phyloP scores from a whole-genome alignment of 2,888 invertebrate species.

The Carcina quercana region DNA sequence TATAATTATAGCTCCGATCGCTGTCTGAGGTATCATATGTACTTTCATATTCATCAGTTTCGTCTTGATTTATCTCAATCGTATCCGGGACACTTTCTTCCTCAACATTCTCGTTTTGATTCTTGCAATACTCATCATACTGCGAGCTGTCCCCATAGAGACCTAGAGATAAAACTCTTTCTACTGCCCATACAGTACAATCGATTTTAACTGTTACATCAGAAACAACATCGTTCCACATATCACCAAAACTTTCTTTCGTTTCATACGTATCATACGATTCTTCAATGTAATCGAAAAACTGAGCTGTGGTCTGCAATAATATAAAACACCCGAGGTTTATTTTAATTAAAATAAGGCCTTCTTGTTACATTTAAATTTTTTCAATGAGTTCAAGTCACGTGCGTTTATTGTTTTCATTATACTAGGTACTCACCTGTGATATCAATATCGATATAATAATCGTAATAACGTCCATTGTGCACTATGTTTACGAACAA shows the following conservation, averaged over 20 bases:
- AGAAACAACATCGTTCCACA: slow-evolving; percentile 44
- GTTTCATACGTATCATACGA: slow-evolving; percentile 39
- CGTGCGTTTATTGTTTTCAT: no score
- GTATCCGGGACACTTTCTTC: neutral
- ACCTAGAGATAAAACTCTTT: slow-evolving; percentile 34
- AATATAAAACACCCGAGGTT: slow-evolving; percentile 11
- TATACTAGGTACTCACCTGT: slow-evolving; percentile 32
- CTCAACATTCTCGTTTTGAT: neutral
- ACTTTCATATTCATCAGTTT: neutral
- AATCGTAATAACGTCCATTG: slow-evolving; percentile 27
- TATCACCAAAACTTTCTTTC: slow-evolving; percentile 37
- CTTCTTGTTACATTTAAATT: no score
- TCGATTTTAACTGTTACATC: slow-evolving; percentile 52
- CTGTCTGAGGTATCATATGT: no score
- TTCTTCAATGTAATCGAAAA: slow-evolving; percentile 38
- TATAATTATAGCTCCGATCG: no score
- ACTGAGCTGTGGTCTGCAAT: slow-evolving; percentile 48
- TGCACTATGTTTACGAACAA: slow-evolving; percentile 12
- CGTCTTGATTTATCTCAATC: neutral
- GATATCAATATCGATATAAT: slow-evolving; percentile 24
- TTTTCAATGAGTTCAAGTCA: no score
- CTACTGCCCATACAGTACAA: slow-evolving; percentile 50
- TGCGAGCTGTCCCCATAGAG: slow-evolving; percentile 21
- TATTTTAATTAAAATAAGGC: neutral
- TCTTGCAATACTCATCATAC: slow-evolving; percentile 23